Evolutionary conservation across 2,113 vertebrate species (phyloP), one percentile per base, ranked within the genome.

Genomic region (Ptilonorhynchus violaceus): DNA sequence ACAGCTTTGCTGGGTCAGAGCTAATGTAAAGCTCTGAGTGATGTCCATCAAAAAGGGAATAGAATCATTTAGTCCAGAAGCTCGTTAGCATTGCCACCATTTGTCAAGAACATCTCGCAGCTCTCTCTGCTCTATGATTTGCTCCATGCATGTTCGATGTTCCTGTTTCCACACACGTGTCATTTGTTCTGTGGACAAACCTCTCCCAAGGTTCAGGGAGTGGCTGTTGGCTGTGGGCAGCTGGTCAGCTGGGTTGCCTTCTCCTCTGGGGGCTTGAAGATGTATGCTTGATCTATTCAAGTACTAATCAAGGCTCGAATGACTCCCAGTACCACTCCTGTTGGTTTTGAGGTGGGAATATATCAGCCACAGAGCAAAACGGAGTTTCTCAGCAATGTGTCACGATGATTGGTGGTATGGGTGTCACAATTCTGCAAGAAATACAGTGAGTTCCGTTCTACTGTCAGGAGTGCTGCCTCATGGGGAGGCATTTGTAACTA

Each of bases 401-500:
- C 97, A 94, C 53, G 42, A 82, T 97, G 97, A 98, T 97, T 94
- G 93, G 96, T 98, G 88, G 85, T 69, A 90, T 10, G 10, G 42
- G 67, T 92, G 96, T 96, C 58, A 92, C 91, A 93, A 46, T 89
- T 95, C 72, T 92, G 77, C 88, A 89, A 96, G 95, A 98, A 98
- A 94, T 88, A 96, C 91, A 94, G 53, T 52, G 47, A 60, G 74
- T 95, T 97, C 95, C 47, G 30, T 95, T 82, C 95, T 92, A 2
- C 91, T 95, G 91, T 93, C 90, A 87, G 77, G 73, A 97, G 90
- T 33, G 69, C 93, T 94, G 85, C 92, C 92, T 98, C 97, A n/a
- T 46, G 18, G 97, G 97, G 98, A 98, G 95, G 94, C 97, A 98
- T 98, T 98, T 97, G 92, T 97, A 98, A 98, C 93, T 94, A 91